These are phyloP conservation scores for Oreotrochilus melanogaster DNA, from an alignment of 2,113 vertebrate species.

Conservation along the genomic window DNA sequence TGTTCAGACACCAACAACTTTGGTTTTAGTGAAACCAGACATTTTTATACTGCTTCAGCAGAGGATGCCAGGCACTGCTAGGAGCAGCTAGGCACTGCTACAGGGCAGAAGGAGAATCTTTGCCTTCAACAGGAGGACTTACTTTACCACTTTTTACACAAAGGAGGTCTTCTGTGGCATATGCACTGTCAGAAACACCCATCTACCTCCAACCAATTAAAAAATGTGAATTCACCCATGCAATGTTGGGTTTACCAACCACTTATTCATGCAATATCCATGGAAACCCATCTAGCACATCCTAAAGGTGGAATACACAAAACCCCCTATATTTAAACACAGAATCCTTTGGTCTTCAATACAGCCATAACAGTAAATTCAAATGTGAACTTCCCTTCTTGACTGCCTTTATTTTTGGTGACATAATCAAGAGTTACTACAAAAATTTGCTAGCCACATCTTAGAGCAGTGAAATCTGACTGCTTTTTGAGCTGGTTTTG, in stretches of 20 bases:
- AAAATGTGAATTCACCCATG: background rate
- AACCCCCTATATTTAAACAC: background rate
- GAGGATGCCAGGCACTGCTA: no score
- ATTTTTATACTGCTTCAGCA: background rate
- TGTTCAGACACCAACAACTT: background rate
- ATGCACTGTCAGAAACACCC: background rate
- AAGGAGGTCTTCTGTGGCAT: background rate
- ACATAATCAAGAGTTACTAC: background rate
- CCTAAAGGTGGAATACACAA: background rate
- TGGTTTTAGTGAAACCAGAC: background rate
- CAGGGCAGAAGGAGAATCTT: background rate
- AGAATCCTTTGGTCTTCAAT: background rate
- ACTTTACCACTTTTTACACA: background rate
- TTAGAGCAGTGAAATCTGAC: constrained; percentile 2
- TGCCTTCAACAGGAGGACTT: background rate
- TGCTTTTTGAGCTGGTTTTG: background rate
- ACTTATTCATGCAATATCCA: background rate
- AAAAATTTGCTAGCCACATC: background rate
- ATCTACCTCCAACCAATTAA: background rate
- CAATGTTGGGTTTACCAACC: background rate
- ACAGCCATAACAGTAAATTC: background rate
- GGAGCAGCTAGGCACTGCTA: background rate
- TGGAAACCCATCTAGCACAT: background rate
- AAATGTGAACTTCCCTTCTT: background rate
- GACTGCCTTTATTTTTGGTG: background rate